Evolutionary conservation across 2,888 invertebrate species (phyloP), one percentile per base, ranked within the genome.

Genomic region (Geophilus truncorum): DNA sequence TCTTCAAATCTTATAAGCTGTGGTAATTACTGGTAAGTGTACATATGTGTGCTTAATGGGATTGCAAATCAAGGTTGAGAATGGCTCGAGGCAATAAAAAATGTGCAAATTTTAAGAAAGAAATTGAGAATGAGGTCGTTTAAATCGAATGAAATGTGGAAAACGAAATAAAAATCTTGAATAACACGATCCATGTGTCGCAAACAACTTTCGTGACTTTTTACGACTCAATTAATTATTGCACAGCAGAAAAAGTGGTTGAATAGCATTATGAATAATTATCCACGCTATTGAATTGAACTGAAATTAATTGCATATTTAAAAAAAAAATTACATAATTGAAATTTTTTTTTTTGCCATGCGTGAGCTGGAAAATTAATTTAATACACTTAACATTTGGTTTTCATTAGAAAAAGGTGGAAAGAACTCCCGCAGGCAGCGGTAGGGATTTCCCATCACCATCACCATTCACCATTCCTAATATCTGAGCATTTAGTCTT

Each of bases 11-110:
- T 51, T 5, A 6, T 2, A 45, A 51, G 3, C 18, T 12, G 9
- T 5, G 6, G 21, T 51, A 51, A 51, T 51, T 51, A 51, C 18
- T n/a, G 45, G n/a, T n/a, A n/a, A n/a, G n/a, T n/a, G n/a, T n/a
- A n/a, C n/a, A n/a, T 45, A 4, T 32, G 32, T 32, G 45, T 45
- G 45, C n/a, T 45, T 45, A 45, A 51, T 51, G 51, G 51, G 18
- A 51, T 18, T 28, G 12, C 28, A 70, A 70, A 70, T 70, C 70
- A 70, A 70, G 70, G 70, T 70, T 70, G 70, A 70, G 70, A 70
- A 12, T 25, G 70, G 25, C 70, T 28, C 1, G 6, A n/a, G n/a
- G 70, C 70, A 25, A 9, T 10, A 25, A 70, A 28, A 23, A 23
- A 21, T 9, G 23, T 28, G 21, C 28, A 28, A 25, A 25, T 9